Evolutionary conservation across 2,888 invertebrate genomes (phyloP), one percentile per base, ranked within the genome.

Genomic region (Pemphredon lugubris): DNA sequence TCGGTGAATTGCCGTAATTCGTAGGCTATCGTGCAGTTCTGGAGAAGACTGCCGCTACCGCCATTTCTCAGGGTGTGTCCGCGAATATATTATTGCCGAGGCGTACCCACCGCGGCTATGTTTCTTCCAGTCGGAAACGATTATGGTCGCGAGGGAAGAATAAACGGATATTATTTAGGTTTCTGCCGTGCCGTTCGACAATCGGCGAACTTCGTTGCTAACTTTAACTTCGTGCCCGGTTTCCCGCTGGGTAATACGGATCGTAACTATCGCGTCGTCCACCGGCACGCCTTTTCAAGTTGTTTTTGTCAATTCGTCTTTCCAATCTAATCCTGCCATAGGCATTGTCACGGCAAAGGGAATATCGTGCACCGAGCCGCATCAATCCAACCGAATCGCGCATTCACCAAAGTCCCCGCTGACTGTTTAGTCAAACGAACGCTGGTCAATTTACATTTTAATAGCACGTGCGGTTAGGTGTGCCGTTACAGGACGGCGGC

Each of bases 351-450:
- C 16, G 2, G 20, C 40, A 20, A 42, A 42, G 40, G 20, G 18
- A 20, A 16, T 16, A 20, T 16, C 40, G 18, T 42, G 16, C 5
- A 5, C 13, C n/a, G n/a, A 34, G n/a, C 34, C 34, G n/a, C 37
- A 50, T 37, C 64, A 45, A 47, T 37, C 58, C 63, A 45, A 61
- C 54, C 55, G 50, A 66, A 66, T 45, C 32, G 47, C n/a, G 26
- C 48, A 59, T 51, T 40, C 74, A 51, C 54, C 45, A 21, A 50
- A 58, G 77, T 79, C 83, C 75, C 83, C 60, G 67, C 76, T 75
- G 85, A 83, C 86, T 86, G 81, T 86, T 87, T 86, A 83, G 83
- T 87, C 84, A 84, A 87, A 87, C 84, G 86, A 84, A 84, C 82
- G 79, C 76, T 67, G 78, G 81, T 84, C 84, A 82, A 87, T 88